Percentiles rank a stretch among this genome's conserved stretches.
Conservation (phyloP, 2,888 invertebrate genomes). For the Phoronis australis region DNA sequence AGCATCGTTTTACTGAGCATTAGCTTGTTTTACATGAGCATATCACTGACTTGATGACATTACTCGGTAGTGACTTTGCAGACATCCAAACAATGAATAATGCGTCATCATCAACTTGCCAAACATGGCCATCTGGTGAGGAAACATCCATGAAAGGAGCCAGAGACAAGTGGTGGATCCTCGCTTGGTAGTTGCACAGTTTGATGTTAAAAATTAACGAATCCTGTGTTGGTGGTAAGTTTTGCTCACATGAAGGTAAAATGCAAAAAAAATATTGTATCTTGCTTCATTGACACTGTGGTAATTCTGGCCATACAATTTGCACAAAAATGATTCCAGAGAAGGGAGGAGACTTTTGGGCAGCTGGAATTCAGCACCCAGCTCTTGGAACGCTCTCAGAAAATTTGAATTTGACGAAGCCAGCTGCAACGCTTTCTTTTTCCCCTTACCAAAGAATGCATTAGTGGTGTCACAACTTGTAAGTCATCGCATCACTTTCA, state of each 20-base stretch:
- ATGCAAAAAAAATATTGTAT: slow-evolving; percentile 1
- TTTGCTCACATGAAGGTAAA: not conserved
- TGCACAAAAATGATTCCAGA: slow-evolving; percentile 1
- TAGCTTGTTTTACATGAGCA: not conserved
- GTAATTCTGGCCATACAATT: not conserved
- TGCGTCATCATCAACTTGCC: not conserved
- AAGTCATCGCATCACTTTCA: no score
- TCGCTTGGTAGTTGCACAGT: slow-evolving; percentile 1
- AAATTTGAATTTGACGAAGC: not conserved
- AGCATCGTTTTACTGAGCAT: not conserved
- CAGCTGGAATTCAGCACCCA: not conserved
- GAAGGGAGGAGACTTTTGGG: not conserved
- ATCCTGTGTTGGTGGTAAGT: slow-evolving; percentile 1
- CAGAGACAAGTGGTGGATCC: not conserved
- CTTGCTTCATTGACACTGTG: not conserved
- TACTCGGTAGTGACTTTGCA: not conserved
- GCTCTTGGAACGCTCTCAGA: not conserved
- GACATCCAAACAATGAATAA: not conserved
- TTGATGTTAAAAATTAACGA: not conserved
- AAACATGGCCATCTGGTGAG: not conserved
- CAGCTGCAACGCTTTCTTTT: slow-evolving; percentile 1
- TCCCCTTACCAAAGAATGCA: slow-evolving; percentile 3
- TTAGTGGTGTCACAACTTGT: slow-evolving; percentile 5
- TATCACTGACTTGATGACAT: not conserved
- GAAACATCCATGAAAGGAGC: not conserved